Evolutionary conservation across 2,797 vertebrate genomes (phyloP), one percentile per base, ranked within the genome.

Genomic region (Eupleurogrammus muticus): DNA sequence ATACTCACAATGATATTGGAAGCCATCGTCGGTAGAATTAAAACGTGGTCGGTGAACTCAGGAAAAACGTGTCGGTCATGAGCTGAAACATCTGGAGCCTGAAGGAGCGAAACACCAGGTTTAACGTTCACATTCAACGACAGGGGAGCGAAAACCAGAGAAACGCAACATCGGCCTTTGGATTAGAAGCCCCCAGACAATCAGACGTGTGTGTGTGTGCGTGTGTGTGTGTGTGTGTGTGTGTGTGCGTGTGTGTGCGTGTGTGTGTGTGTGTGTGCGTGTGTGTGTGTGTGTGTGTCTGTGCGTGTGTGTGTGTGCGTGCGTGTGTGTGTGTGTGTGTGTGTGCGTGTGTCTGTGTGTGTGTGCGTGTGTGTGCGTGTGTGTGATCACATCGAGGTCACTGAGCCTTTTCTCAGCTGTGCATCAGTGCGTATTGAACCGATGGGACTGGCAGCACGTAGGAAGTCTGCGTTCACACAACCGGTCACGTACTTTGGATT

Each of bases 1-100:
- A 48, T 74, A 97, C 97, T 97, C 89, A 99, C 98, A 84, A 96
- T 96, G 80, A 99, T 99, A 75, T 96, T 95, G 61, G 94, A 87
- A 12, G 97, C 95, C 98, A 99, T 99, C 73, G 54, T 71, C 54
- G 14, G 66, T 3, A n/a, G 63, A n/a, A 66, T 47, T 36, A 40
- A 70, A 23, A 34, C 61, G 73, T 63, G 0, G 48, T 79, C 52
- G 36, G 48, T 85, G 24, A 71, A 75, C 49, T 89, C 83, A 90
- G 56, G 60, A 66, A 55, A n/a, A 77, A 66, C 81, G 74, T 83
- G 73, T 74, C 81, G 57, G 76, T 73, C 61, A 50, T 48, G 55
- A 77, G 56, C 60, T 50, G 72, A 40, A 59, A 75, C 79, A 73
- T 83, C 66, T 61, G 78, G 58, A 89, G 46, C 50, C 87, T 85